Evolutionary conservation across 1,140 invertebrate species (phyloP), one percentile per base, ranked within the genome.

Genomic region (Drosophila pallidifrons): DNA sequence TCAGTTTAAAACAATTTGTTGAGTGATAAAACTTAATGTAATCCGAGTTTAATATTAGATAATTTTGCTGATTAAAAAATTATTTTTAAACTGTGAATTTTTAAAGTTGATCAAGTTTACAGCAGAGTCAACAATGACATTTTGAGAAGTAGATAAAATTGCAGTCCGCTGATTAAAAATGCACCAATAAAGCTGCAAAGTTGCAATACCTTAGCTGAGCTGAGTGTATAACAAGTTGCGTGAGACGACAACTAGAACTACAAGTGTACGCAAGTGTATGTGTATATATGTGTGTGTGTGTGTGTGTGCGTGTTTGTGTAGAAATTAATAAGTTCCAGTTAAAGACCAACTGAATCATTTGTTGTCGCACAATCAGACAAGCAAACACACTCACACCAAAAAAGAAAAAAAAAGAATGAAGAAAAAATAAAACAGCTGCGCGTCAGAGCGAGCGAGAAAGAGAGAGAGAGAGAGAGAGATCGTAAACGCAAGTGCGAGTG

Each of bases 301-400:
- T 55, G 28, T 38, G 15, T 38, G 49, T 45, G 43, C 20, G 20
- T 77, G 68, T 59, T 51, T 79, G 46, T 76, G 58, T 76, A 59
- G 68, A 79, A 79, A 77, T 66, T 77, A 79, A 77, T 77, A 79
- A 76, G 77, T 79, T 79, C 73, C 73, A 79, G 73, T 79, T 79
- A 79, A 79, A 79, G 77, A 79, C 67, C 77, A 79, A 76, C 77
- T 79, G 73, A 79, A 75, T 79, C 77, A 79, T 76, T 79, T 79
- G 76, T 79, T 75, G 76, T 66, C 73, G 61, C 57, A 79, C 73
- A 78, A 78, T 75, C 72, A 75, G 72, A 75, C 76, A 70, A 78
- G 65, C 71, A 77, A 77, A 74, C 75, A 77, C 60, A 57, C 43
- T 55, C 68, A 60, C 68, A 25, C 20, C 20, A 25, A 25, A 25